Evolutionary conservation across 2,797 vertebrate genomes (phyloP).

Genomic region (Mormyrus proboscirostris): DNA sequence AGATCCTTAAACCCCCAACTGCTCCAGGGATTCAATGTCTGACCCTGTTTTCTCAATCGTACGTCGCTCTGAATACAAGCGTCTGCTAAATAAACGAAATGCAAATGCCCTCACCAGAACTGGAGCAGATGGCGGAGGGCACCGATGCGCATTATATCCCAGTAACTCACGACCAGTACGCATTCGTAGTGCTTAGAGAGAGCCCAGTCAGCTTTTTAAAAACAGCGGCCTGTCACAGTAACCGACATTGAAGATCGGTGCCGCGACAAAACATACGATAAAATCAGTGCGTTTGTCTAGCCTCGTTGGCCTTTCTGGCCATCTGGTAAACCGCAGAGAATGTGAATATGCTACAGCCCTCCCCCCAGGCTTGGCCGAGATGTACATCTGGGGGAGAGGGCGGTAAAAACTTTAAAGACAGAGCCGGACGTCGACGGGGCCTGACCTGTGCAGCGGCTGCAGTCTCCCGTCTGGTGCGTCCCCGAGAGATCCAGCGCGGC

Average conservation of each 20-base stretch:
- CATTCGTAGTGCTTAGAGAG: not conserved
- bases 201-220: not conserved
- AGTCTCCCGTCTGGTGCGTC: constrained; percentile 43
- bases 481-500: constrained; percentile 48
- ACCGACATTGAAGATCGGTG: not conserved
- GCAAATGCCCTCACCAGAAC: not conserved
- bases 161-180: not conserved
- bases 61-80: not conserved
- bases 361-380: not conserved
- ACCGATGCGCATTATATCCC: not conserved
- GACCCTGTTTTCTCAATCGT: not conserved
- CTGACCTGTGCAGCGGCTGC: constrained; percentile 44
- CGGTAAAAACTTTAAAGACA: not conserved
- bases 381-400: not conserved
- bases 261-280: not conserved
- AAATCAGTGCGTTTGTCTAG: not conserved
- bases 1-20: not conserved
- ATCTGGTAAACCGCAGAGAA: not conserved
- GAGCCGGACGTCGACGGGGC: not conserved
- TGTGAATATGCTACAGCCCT: not conserved
- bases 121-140: not conserved
- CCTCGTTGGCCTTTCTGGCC: not conserved
- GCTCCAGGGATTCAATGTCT: not conserved
- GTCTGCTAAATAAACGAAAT: not conserved
- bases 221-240: not conserved